Percentiles rank a stretch among this genome's conserved stretches.
These are phyloP conservation scores for Hephaestus fuliginosus DNA, from an alignment of 2,797 vertebrate genomes.

Conservation along the genomic window DNA sequence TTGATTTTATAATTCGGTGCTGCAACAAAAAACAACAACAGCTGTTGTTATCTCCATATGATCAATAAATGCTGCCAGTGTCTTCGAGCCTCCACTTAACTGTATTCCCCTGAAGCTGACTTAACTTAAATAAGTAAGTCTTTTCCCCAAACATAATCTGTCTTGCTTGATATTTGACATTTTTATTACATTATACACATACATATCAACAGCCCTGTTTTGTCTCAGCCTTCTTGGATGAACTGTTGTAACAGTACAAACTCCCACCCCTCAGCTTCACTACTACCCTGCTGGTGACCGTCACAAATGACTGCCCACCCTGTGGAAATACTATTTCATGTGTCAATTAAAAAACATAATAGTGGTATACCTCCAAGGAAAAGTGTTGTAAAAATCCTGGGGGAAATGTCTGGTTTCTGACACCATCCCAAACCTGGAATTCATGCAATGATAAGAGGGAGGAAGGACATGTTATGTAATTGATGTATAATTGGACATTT, in stretches of 20 bases:
- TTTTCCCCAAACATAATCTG: background rate
- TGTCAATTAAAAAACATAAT: background rate
- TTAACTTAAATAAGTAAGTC: background rate
- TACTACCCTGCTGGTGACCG: background rate
- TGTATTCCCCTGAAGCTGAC: background rate
- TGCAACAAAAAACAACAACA: slow-evolving; percentile 43
- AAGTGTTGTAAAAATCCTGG: slow-evolving; percentile 61
- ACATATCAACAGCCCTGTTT: background rate
- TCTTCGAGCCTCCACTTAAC: background rate
- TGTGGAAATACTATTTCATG: background rate
- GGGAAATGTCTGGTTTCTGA: slow-evolving; percentile 70
- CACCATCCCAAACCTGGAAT: slow-evolving; percentile 71
- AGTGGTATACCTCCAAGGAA: slow-evolving; percentile 72
- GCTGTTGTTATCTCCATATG: background rate
- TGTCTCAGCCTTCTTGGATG: background rate
- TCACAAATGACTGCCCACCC: background rate
- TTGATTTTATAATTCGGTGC: slow-evolving; percentile 60
- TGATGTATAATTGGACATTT: background rate
- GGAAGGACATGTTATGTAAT: background rate
- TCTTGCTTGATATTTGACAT: background rate
- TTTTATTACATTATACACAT: background rate
- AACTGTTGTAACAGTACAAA: background rate
- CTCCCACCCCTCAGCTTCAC: background rate
- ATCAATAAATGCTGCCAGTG: background rate
- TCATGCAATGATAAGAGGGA: background rate